These are phyloP conservation scores for Rhinogobius similis DNA, from an alignment of 2,113 vertebrate species.

Conservation along the genomic window DNA sequence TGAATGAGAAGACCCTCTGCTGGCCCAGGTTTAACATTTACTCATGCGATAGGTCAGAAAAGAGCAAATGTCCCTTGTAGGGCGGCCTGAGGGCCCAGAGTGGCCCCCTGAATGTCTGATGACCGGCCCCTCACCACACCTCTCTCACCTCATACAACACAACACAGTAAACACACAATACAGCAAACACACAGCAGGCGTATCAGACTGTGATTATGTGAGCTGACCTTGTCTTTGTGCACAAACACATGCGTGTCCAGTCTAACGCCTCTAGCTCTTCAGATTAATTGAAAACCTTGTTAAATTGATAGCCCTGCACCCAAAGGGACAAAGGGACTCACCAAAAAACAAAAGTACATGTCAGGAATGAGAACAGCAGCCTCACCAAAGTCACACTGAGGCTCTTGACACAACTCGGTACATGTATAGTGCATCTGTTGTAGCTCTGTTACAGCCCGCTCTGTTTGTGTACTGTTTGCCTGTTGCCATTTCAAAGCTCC, in stretches of 20 bases:
- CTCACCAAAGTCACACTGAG: neutral
- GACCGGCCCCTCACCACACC: conserved; percentile 8
- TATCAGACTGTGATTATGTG: conserved; percentile 28
- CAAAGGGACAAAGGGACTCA: conserved; percentile 21
- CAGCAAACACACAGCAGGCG: conserved; percentile 9
- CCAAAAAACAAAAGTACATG: conserved; percentile 23
- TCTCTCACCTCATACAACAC: conserved; percentile 11
- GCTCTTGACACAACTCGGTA: neutral
- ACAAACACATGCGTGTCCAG: conserved; percentile 29
- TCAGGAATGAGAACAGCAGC: conserved; percentile 13
- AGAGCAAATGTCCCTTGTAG: conserved; percentile 75
- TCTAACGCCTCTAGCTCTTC: neutral
- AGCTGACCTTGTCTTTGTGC: conserved; percentile 45
- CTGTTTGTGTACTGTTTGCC: conserved; percentile 47
- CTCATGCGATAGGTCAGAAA: conserved; percentile 77
- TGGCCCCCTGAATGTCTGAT: conserved; percentile 66
- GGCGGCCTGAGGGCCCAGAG: conserved; percentile 51
- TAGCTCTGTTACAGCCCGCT: conserved; percentile 32
- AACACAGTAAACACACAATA: neutral
- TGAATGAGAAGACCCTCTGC: conserved; percentile 69
- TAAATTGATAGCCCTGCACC: conserved; percentile 17
- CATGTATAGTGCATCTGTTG: conserved; percentile 10
- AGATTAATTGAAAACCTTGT: conserved; percentile 42
- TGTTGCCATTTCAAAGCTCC: conserved; percentile 40
- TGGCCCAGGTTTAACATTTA: conserved; percentile 73